A percentile compares a stretch with the other conserved stretches of the same genome.
phyloP scores from a whole-genome alignment of 2,797 vertebrate species.

The Yasuhikotakia modesta region DNA sequence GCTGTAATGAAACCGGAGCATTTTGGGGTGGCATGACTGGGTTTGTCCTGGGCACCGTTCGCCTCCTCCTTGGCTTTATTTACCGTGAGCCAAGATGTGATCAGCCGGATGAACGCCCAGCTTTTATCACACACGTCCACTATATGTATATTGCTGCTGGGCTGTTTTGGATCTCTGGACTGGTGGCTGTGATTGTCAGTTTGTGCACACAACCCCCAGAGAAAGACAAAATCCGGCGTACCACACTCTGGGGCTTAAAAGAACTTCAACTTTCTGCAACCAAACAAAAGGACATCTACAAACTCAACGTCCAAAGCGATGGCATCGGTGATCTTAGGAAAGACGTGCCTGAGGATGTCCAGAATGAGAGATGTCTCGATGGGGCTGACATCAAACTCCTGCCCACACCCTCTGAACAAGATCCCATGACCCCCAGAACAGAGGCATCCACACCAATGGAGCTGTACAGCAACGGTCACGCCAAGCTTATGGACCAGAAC shows the following conservation, averaged over 20 bases:
- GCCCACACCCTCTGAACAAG: slow-evolving; percentile 74
- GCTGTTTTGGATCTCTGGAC: slow-evolving; percentile 93
- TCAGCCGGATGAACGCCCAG: slow-evolving; percentile 86
- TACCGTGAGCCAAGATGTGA: slow-evolving; percentile 91
- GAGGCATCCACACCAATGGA: slow-evolving; percentile 86
- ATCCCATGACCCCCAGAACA: slow-evolving; percentile 78
- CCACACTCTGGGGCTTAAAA: slow-evolving; percentile 90
- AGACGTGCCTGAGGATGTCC: slow-evolving; percentile 74
- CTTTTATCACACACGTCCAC: slow-evolving; percentile 86
- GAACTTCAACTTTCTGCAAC: slow-evolving; percentile 65
- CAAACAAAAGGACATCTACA: slow-evolving; percentile 71
- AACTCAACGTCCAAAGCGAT: slow-evolving; percentile 63
- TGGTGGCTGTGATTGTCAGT: slow-evolving; percentile 87
- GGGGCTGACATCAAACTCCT: slow-evolving; percentile 84
- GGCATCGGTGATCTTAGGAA: slow-evolving; percentile 68
- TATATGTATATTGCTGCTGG: slow-evolving; percentile 96
- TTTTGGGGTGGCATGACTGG: slow-evolving; percentile 95
- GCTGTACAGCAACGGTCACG: slow-evolving; percentile 78
- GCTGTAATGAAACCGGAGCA: slow-evolving; percentile 93
- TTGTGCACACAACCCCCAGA: slow-evolving; percentile 87
- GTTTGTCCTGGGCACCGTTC: slow-evolving; percentile 82
- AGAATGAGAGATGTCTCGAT: slow-evolving; percentile 78
- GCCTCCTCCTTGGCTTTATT: slow-evolving; percentile 88
- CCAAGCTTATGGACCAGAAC: slow-evolving; percentile 75
- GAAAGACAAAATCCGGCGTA: slow-evolving; percentile 83